phyloP scores from a whole-genome alignment of 2,113 vertebrate species.

The Entelurus aequoreus region DNA sequence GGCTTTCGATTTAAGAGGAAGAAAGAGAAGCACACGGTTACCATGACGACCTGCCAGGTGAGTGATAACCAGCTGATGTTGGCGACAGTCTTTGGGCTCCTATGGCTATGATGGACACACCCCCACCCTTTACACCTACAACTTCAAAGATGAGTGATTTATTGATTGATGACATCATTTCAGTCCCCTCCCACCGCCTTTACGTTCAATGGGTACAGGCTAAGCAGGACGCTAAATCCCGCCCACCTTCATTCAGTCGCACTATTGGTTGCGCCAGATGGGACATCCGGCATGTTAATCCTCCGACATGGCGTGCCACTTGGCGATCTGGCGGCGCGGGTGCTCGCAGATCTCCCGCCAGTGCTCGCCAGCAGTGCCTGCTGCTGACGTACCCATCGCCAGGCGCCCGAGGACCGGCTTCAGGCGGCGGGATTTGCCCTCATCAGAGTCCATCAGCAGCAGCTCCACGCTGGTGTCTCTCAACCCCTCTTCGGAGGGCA shows the following conservation, averaged over 20 bases:
- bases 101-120: slow-evolving; percentile 9
- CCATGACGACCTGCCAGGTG: slow-evolving; percentile 51
- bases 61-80: slow-evolving; percentile 53
- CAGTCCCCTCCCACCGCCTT: slow-evolving; percentile 9
- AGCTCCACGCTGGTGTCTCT: slow-evolving; percentile 95
- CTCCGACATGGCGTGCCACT: slow-evolving; percentile 91
- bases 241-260: slow-evolving; percentile 16
- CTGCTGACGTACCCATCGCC: slow-evolving; percentile 79
- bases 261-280: slow-evolving; percentile 17
- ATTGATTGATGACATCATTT: slow-evolving; percentile 55
- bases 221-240: slow-evolving; percentile 15
- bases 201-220: slow-evolving; percentile 38
- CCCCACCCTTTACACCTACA: slow-evolving; percentile 21
- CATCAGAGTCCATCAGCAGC: slow-evolving; percentile 95
- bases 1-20: slow-evolving; percentile 12
- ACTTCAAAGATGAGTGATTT: slow-evolving; percentile 47
- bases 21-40: slow-evolving; percentile 57
- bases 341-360: slow-evolving; percentile 98
- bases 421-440: slow-evolving; percentile 58
- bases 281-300: slow-evolving; percentile 68
- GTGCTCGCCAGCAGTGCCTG: slow-evolving; percentile 88
- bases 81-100: slow-evolving; percentile 68
- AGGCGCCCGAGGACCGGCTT: slow-evolving; percentile 84
- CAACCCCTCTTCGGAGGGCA: slow-evolving; percentile 85
- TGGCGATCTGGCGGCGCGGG: slow-evolving; percentile 95